These are phyloP conservation scores for Pseudoatta argentina DNA, from an alignment of 1,140 invertebrate genomes.

Conservation along the genomic window DNA sequence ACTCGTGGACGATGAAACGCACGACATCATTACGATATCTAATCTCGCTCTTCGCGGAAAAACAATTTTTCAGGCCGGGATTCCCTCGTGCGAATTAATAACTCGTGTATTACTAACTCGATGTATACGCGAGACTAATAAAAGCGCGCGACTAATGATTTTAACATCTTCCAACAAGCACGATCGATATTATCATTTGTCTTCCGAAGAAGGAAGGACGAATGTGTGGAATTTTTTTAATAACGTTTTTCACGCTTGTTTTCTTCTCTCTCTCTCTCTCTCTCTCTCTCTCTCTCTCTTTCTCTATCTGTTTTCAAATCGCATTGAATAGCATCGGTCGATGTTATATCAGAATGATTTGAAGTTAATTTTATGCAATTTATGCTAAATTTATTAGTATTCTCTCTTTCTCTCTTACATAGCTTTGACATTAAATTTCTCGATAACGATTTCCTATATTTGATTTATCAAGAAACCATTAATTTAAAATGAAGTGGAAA, in stretches of 20 bases:
- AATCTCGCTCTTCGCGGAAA: slow-evolving; percentile 42
- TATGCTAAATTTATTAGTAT: slow-evolving; percentile 14
- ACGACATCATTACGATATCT: slow-evolving; percentile 7
- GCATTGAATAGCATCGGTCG: background rate
- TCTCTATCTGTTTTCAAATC: background rate
- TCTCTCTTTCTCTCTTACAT: background rate
- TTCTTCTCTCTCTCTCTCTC: background rate
- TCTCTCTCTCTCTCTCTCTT: background rate
- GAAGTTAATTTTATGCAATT: slow-evolving; percentile 20
- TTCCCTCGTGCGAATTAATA: slow-evolving; percentile 41
- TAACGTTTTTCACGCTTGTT: background rate
- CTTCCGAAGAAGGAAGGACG: background rate
- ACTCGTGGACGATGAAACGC: slow-evolving; percentile 14
- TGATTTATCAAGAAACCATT: slow-evolving; percentile 14
- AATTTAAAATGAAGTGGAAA: slow-evolving; percentile 26
- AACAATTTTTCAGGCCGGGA: slow-evolving; percentile 41
- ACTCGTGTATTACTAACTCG: background rate
- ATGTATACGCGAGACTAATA: background rate
- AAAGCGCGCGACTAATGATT: slow-evolving; percentile 4
- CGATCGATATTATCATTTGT: background rate
- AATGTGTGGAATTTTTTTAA: background rate
- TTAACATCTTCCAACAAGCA: slow-evolving; percentile 6
- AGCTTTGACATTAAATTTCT: slow-evolving; percentile 32
- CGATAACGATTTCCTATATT: slow-evolving; percentile 21
- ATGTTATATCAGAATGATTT: slow-evolving; percentile 9